Conservation (phyloP, 64 coral and sea anemone genomes). For the Pocillopora verrucosa region DNA sequence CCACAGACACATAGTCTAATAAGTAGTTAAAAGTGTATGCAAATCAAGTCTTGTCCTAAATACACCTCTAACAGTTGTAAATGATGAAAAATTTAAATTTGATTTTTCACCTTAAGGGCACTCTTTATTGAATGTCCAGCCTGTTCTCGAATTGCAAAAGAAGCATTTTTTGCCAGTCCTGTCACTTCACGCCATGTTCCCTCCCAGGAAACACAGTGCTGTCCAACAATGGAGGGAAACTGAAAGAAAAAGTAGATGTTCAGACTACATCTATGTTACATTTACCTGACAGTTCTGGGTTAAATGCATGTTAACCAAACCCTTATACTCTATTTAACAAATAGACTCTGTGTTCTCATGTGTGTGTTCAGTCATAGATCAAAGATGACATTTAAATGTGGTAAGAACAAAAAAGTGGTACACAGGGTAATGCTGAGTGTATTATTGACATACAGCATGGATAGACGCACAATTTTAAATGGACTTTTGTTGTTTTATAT, state of each 20-base stretch:
- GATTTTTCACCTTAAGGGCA: constrained; percentile 52
- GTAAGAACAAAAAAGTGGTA: too few relatives aligned
- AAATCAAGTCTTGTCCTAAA: neutral
- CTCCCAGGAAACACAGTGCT: constrained; percentile 80
- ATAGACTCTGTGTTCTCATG: too few relatives aligned
- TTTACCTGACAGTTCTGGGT: neutral
- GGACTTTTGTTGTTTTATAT: too few relatives aligned
- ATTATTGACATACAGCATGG: too few relatives aligned
- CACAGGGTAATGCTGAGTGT: too few relatives aligned
- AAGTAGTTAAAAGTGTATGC: too few relatives aligned
- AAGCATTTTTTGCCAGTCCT: constrained; percentile 68
- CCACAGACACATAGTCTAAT: neutral
- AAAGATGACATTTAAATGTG: too few relatives aligned
- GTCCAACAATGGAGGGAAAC: constrained; percentile 83
- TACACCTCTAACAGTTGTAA: neutral
- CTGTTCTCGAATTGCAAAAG: constrained; percentile 83
- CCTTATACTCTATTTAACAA: too few relatives aligned
- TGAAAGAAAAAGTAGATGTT: neutral
- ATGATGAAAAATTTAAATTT: neutral
- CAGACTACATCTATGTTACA: neutral
- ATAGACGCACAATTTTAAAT: too few relatives aligned
- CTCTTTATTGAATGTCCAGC: constrained; percentile 92
- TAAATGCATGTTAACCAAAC: too few relatives aligned
- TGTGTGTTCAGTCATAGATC: too few relatives aligned
- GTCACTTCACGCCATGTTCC: constrained; percentile 83